Base-by-base conservation (phyloP, 2,113 vertebrate genomes). In the Onychorhynchus coronatus region DNA sequence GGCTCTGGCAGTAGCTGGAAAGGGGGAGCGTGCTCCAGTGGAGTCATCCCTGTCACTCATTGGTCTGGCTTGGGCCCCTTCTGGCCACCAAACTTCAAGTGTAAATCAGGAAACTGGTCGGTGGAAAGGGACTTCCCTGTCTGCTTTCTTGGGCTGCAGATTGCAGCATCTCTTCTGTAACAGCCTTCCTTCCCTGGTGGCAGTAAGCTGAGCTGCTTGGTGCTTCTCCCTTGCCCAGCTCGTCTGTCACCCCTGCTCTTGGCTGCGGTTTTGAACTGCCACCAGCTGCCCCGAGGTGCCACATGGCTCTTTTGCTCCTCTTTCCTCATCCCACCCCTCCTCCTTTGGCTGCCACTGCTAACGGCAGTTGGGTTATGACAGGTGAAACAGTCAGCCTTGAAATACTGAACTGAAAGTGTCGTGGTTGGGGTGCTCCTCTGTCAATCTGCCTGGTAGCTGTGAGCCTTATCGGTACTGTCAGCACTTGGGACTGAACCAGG, bases 121-220 rank as follows among this genome's bases (percentile, higher is more conserved):
- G 87, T 58, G 15, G 75, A 71, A 71, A 58, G 7, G 15, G 67
- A 22, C 8, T 95, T 93, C 22, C 79, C 92, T 42, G 33, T 72
- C 28, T 96, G 87, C 47, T 85, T 97, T 81, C 95, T 95, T 27
- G 28, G 67, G 47, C 8, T 97, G 88, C 55, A 95, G 67, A 37
- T 78, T 28, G 5, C 70, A 53, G 14, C 83, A 61, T 59, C 82
- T 77, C 74, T 89, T 96, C 73, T 94, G 73, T 28, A 96, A 53
- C 30, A 97, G 41, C 19, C 19, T 83, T 18, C 96, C 89, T 85
- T 97, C 94, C 68, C 95, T 39, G 2, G 79, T 70, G 53, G 86
- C 91, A 44, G 94, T 91, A 63, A 86, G 68, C 50, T 95, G 86
- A 76, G 80, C 66, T 16, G 65, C 82, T 47, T 74, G 81, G 22